A percentile compares a stretch with the other conserved stretches of the same genome.
Conservation (phyloP, 2,888 invertebrate genomes). For the Parascotia fuliginaria region DNA sequence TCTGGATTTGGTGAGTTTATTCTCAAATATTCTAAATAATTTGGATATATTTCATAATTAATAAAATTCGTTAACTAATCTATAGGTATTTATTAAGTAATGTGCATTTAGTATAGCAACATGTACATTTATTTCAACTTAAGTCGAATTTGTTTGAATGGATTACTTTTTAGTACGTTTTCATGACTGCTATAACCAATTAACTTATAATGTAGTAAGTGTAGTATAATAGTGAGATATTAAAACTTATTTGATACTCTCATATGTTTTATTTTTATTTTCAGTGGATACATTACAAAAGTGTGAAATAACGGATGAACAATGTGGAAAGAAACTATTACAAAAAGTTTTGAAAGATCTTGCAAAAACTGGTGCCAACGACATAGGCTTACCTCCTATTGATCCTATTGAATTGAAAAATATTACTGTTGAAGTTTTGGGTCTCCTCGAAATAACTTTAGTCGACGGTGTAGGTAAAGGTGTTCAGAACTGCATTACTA, state of each 20-base stretch:
- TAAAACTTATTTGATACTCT: too few species aligned
- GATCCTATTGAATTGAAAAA: conserved; percentile 24
- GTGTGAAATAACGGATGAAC: conserved; percentile 26
- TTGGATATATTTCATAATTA: too few species aligned
- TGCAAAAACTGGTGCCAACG: conserved; percentile 16
- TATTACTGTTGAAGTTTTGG: neutral
- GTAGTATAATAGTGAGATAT: too few species aligned
- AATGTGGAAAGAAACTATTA: conserved; percentile 20
- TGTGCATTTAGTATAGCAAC: too few species aligned
- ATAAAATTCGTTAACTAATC: too few species aligned
- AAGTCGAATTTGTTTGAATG: too few species aligned
- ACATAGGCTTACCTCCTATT: conserved; percentile 13
- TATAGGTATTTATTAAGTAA: too few species aligned
- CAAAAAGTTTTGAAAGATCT: conserved; percentile 1
- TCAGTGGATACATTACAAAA: conserved; percentile 31
- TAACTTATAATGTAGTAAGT: too few species aligned
- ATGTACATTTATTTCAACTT: too few species aligned
- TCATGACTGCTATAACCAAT: too few species aligned
- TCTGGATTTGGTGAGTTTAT: conserved; percentile 25
- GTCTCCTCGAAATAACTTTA: neutral
- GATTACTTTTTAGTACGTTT: too few species aligned
- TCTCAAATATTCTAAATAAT: neutral
- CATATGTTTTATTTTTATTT: neutral
- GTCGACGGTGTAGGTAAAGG: neutral
- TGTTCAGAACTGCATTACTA: neutral